These are phyloP conservation scores for Crocodylus rhombifer DNA, from an alignment of 2,797 vertebrate genomes.

Conservation along the genomic window DNA sequence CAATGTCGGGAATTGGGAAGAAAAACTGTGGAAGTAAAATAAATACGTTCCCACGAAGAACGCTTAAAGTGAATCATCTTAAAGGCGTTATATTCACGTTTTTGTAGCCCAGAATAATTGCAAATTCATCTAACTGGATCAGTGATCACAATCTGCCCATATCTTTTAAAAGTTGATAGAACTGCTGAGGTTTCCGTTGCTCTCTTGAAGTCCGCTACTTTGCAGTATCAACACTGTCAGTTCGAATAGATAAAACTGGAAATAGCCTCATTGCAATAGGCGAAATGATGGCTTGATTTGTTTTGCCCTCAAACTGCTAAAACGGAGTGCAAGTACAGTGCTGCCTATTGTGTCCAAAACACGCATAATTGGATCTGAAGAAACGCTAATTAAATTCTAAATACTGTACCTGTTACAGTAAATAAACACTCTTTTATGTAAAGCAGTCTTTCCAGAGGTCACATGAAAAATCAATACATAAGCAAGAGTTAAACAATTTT, in stretches of 20 bases:
- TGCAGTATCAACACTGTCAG: background rate
- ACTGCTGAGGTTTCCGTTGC: background rate
- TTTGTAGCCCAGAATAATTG: background rate
- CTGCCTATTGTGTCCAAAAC: background rate
- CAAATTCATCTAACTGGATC: background rate
- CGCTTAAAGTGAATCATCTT: background rate
- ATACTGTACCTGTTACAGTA: background rate
- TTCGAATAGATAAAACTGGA: background rate
- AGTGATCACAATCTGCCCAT: rapidly evolving
- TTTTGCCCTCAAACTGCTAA: background rate
- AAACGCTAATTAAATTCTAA: background rate
- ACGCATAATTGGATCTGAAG: background rate
- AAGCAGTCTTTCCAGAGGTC: slow-evolving; percentile 34
- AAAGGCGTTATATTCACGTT: background rate
- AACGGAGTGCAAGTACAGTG: slow-evolving; percentile 1
- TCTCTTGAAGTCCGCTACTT: background rate
- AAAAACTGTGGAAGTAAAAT: background rate
- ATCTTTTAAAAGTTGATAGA: background rate
- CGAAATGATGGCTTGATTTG: background rate
- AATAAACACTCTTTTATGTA: slow-evolving; percentile 5
- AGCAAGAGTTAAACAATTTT: slow-evolving; percentile 55
- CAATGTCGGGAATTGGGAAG: background rate
- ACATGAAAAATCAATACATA: slow-evolving; percentile 42
- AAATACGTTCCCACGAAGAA: background rate
- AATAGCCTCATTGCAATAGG: background rate